These are phyloP conservation scores for Apodemia zela DNA, from an alignment of 2,888 invertebrate species.

Conservation along the genomic window DNA sequence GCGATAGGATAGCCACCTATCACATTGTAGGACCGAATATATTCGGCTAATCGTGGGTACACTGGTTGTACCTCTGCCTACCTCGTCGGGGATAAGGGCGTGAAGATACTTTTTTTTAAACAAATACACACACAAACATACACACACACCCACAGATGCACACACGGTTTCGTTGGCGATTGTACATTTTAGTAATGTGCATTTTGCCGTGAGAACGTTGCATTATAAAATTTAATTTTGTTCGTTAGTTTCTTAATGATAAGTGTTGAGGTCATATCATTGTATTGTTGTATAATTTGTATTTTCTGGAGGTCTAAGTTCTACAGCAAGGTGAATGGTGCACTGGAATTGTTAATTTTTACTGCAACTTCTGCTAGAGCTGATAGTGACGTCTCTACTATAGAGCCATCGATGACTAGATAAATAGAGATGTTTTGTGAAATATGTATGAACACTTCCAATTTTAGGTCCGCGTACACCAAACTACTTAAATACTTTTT, in stretches of 20 bases:
- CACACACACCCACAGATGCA: background rate
- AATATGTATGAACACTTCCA: too few species aligned
- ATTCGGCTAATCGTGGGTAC: too few species aligned
- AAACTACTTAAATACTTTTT: too few species aligned
- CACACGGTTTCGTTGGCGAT: background rate
- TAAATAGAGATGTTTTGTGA: too few species aligned
- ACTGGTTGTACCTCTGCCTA: too few species aligned
- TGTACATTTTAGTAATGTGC: slow-evolving; percentile 35
- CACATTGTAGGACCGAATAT: too few species aligned
- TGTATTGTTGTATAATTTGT: slow-evolving; percentile 50
- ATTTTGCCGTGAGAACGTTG: slow-evolving; percentile 62
- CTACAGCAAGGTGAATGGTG: slow-evolving; percentile 40
- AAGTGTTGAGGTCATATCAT: slow-evolving; percentile 62
- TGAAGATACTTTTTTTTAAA: background rate
- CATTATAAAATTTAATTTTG: slow-evolving; percentile 56
- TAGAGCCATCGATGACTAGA: background rate
- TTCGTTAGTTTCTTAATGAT: slow-evolving; percentile 60
- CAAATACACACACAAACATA: background rate
- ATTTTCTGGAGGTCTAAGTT: slow-evolving; percentile 51
- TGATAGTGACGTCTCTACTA: background rate
- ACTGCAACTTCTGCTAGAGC: background rate
- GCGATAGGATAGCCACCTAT: too few species aligned
- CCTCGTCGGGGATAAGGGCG: too few species aligned
- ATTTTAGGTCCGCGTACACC: too few species aligned
- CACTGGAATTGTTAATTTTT: slow-evolving; percentile 40